phyloP scores from a whole-genome alignment of 2,797 vertebrate genomes.

The Oreonectes daqikongensis region DNA sequence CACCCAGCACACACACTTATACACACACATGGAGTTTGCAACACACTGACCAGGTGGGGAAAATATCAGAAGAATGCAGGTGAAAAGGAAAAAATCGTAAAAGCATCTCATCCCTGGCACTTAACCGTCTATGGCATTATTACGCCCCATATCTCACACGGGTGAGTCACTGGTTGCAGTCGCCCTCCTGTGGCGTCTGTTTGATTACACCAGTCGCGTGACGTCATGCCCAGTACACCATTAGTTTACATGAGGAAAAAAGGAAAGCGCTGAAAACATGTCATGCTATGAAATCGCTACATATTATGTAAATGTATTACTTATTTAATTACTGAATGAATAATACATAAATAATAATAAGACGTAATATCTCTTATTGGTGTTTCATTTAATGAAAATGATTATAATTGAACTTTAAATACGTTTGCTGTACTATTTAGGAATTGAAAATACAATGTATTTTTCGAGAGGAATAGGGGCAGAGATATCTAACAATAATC shows the following conservation, averaged over 20 bases:
- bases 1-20: not conserved
- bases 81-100: slow-evolving; percentile 21
- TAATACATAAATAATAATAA: too few relatives aligned
- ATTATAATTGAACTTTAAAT: not conserved
- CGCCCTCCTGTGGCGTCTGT: slow-evolving; percentile 68
- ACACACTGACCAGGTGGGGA: slow-evolving; percentile 17
- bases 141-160: slow-evolving; percentile 23
- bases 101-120: slow-evolving; percentile 27
- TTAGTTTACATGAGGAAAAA: too few relatives aligned
- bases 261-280: not conserved
- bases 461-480: not conserved
- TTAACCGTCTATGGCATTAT: slow-evolving; percentile 32
- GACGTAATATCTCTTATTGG: too few relatives aligned
- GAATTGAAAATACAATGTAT: not conserved
- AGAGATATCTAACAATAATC: not conserved
- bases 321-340: too few relatives aligned
- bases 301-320: too few relatives aligned
- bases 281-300: not conserved
- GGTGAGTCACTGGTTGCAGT: slow-evolving; percentile 43
- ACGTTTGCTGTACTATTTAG: not conserved
- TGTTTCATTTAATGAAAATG: too few relatives aligned
- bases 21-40: not conserved
- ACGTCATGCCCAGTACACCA: slow-evolving; percentile 40
- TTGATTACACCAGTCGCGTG: slow-evolving; percentile 28
- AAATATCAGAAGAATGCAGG: slow-evolving; percentile 8